These are phyloP conservation scores for Danio rerio DNA, from an alignment of 2,113 vertebrate species.

Conservation along the genomic window DNA sequence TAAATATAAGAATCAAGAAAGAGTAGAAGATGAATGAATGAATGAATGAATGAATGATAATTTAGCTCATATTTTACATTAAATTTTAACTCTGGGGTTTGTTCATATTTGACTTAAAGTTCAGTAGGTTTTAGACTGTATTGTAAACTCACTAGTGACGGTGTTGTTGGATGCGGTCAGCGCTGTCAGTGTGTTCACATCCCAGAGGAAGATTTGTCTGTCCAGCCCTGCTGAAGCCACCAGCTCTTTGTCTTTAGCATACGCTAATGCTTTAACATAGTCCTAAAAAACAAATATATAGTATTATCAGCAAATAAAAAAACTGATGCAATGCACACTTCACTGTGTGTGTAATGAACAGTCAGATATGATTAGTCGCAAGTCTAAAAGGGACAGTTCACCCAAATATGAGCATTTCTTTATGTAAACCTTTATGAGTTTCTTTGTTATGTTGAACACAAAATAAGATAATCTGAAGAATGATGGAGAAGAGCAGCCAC, in stretches of 20 bases:
- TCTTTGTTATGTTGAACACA: too few species aligned
- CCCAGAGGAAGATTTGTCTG: conserved; percentile 99
- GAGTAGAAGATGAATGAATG: too few species aligned
- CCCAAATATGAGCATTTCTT: too few species aligned
- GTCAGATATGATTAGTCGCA: too few species aligned
- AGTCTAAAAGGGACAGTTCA: too few species aligned
- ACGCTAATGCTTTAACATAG: conserved; percentile 97
- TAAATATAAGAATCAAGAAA: too few species aligned
- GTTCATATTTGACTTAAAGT: background rate
- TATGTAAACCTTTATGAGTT: too few species aligned
- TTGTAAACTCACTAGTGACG: conserved; percentile 89
- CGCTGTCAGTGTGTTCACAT: conserved; percentile 97
- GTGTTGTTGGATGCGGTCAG: conserved; percentile 99
- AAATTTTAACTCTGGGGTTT: too few species aligned
- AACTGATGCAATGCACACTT: background rate
- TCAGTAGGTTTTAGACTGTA: background rate
- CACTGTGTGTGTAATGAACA: background rate
- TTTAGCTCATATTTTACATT: too few species aligned
- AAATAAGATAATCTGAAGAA: too few species aligned
- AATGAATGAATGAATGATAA: too few species aligned
- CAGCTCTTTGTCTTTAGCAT: conserved; percentile 97
- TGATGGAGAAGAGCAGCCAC: too few species aligned
- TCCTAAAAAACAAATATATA: conserved; percentile 76
- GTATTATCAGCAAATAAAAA: background rate
- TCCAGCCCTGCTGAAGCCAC: conserved; percentile 97